Evolutionary conservation across 2,113 vertebrate species (phyloP).

Genomic region (Chelonoidis abingdonii): DNA sequence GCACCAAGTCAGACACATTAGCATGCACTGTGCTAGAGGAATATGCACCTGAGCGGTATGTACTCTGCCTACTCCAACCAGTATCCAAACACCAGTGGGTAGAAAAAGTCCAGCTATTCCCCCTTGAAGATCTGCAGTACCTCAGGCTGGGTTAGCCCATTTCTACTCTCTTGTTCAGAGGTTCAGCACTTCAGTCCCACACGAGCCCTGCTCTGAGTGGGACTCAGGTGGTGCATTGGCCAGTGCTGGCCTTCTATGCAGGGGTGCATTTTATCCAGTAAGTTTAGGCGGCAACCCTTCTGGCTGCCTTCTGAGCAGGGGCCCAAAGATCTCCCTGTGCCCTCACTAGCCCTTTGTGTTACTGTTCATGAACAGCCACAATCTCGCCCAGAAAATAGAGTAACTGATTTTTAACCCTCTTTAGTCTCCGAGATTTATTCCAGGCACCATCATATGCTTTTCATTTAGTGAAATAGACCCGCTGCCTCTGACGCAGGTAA

Average conservation of each 20-base stretch:
- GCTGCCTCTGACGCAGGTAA: background rate
- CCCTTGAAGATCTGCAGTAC: background rate
- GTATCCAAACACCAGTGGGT: background rate
- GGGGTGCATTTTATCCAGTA: background rate
- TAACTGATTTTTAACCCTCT: background rate
- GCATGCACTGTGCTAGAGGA: background rate
- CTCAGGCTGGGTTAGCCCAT: background rate
- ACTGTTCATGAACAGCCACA: background rate
- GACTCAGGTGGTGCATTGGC: background rate
- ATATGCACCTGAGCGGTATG: background rate
- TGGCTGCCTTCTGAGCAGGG: background rate
- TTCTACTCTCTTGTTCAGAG: background rate
- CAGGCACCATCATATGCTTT: background rate
- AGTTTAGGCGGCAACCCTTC: background rate
- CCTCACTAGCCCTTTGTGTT: background rate
- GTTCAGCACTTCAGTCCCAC: background rate
- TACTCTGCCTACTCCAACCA: background rate
- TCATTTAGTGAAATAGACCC: background rate
- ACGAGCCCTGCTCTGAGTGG: background rate
- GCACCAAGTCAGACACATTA: background rate
- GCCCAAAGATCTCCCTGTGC: background rate
- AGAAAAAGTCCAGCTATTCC: no score
- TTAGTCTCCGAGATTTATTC: background rate
- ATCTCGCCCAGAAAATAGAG: background rate
- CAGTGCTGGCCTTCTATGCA: background rate